Percentiles rank a stretch among this genome's conserved stretches.
phyloP scores from a whole-genome alignment of 2,113 vertebrate species.

The Pseudolaguvia tuberculata region DNA sequence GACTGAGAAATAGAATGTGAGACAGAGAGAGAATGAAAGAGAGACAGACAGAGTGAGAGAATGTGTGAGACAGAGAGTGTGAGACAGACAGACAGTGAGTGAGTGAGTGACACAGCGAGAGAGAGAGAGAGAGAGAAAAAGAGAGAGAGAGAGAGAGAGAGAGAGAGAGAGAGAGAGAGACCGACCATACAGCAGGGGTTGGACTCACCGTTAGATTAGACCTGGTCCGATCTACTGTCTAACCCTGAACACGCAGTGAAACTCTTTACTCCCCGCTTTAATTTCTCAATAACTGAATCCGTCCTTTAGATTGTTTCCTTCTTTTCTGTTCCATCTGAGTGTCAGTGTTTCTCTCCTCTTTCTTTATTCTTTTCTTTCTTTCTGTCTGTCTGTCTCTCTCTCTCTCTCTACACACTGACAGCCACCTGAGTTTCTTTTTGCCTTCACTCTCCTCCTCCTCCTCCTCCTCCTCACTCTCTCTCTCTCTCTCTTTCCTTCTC shows the following conservation, averaged over 20 bases:
- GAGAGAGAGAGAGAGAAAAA: neutral
- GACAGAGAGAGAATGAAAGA: no score
- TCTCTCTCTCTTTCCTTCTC: conserved; percentile 25
- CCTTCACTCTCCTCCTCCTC: conserved; percentile 34
- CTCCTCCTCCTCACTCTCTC: no score
- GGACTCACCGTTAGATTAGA: neutral
- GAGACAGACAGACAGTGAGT: no score
- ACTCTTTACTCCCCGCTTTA: neutral
- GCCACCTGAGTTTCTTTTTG: conserved; percentile 27
- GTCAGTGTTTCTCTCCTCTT: neutral
- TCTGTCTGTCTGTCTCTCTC: neutral
- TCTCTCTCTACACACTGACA: neutral
- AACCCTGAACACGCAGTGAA: neutral
- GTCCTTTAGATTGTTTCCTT: neutral
- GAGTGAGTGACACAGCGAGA: no score
- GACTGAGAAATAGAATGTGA: no score
- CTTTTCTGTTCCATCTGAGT: neutral
- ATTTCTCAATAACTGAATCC: neutral
- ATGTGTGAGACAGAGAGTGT: no score
- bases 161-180: neutral
- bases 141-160: neutral
- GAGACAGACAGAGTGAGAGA: no score
- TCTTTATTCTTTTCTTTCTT: neutral
- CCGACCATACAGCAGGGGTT: neutral
- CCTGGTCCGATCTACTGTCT: neutral